A percentile compares a stretch with the other conserved stretches of the same genome.
Conservation (phyloP, 2,888 invertebrate species). For the Oscheius sp. region DNA sequence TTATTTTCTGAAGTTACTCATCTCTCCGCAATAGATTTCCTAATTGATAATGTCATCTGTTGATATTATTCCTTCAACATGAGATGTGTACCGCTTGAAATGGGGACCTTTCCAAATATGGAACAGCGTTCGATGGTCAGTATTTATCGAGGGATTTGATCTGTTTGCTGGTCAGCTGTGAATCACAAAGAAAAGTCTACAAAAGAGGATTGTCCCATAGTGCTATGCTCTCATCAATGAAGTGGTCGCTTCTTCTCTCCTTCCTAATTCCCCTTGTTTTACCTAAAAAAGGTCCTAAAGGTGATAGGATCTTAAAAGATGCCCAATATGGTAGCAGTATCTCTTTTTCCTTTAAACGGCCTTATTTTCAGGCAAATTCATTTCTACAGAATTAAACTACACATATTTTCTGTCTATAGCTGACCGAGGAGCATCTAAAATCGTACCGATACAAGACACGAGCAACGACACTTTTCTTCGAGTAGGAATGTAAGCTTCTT, state of each 20-base stretch:
- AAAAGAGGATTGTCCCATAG: background rate
- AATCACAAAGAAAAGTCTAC: conserved; percentile 20
- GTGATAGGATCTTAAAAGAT: conserved; percentile 18
- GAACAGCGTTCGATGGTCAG: conserved; percentile 2
- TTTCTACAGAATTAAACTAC: conserved; percentile 51
- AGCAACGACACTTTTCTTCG: conserved; percentile 57
- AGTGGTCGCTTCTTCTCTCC: conserved; percentile 11
- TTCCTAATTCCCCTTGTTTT: conserved; percentile 11
- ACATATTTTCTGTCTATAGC: conserved; percentile 43
- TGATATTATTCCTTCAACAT: too few relatives aligned
- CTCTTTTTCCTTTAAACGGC: background rate
- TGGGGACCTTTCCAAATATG: conserved; percentile 9
- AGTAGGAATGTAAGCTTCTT: conserved; percentile 51
- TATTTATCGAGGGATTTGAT: conserved; percentile 31
- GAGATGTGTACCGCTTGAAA: too few relatives aligned
- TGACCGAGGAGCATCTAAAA: conserved; percentile 46
- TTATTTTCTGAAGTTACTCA: too few relatives aligned
- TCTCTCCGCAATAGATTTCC: too few relatives aligned
- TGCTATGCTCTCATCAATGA: too few relatives aligned
- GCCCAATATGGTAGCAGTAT: conserved; percentile 18
- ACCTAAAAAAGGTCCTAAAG: conserved; percentile 5
- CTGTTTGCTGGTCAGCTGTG: conserved; percentile 30
- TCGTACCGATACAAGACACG: conserved; percentile 56
- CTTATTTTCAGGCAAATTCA: conserved; percentile 44
- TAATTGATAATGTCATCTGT: too few relatives aligned